Conservation (phyloP, 2,888 invertebrate genomes). For the Campoletis raptor region DNA sequence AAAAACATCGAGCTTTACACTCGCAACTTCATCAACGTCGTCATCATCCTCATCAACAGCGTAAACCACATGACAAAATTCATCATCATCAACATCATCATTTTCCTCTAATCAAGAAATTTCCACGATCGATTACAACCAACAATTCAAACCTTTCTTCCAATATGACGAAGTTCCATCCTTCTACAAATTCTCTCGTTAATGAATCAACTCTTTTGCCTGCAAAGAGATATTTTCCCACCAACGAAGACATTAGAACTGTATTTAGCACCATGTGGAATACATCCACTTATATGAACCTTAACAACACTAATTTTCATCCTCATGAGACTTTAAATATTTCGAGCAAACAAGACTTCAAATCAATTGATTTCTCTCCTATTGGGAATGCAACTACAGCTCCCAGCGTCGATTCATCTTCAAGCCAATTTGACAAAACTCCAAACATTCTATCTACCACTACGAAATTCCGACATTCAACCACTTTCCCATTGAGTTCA, state of each 20-base stretch:
- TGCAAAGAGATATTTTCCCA: not conserved
- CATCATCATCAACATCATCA: constrained; percentile 31
- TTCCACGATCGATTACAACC: constrained; percentile 4
- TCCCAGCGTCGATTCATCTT: not conserved
- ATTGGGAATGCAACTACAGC: not conserved
- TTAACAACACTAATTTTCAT: not conserved
- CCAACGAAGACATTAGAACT: not conserved
- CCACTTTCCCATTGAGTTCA: not conserved
- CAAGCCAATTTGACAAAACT: not conserved
- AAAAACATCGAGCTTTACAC: constrained; percentile 53
- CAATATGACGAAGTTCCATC: constrained; percentile 17
- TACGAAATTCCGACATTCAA: not conserved
- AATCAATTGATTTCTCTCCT: not conserved
- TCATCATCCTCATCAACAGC: constrained; percentile 59
- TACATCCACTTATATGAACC: not conserved
- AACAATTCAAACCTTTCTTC: constrained; percentile 6
- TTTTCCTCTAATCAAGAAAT: constrained; percentile 3
- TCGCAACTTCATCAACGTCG: constrained; percentile 35
- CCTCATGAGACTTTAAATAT: not conserved
- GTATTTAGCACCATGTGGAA: not conserved
- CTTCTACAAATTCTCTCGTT: not conserved
- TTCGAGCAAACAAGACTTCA: constrained; percentile 10
- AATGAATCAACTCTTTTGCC: constrained; percentile 4
- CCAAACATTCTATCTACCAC: not conserved
- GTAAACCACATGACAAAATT: constrained; percentile 13